Conservation (phyloP, 2,113 vertebrate species). For the Lynx canadensis region DNA sequence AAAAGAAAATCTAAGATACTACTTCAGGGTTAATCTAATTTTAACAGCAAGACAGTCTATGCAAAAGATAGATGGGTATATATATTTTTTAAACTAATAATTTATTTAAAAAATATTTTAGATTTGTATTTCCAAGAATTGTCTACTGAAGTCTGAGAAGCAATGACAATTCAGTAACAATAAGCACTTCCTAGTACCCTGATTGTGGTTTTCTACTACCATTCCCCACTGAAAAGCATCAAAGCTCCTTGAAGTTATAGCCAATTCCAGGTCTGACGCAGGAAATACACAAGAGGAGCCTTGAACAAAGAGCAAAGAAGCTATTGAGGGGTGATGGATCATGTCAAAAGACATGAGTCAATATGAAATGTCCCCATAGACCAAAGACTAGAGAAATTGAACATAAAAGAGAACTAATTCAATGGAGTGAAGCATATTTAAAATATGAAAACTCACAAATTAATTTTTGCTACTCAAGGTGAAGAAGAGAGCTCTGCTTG, state of each 20-base stretch:
- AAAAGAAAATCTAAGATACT: conserved; percentile 11
- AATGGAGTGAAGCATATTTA: neutral
- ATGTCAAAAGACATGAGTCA: neutral
- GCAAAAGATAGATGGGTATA: neutral
- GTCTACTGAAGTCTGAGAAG: conserved; percentile 1
- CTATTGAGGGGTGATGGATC: neutral
- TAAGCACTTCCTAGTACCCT: neutral
- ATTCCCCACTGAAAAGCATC: neutral
- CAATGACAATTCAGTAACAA: conserved; percentile 14
- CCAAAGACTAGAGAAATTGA: neutral
- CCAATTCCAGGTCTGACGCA: conserved; percentile 1
- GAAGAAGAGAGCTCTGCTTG: neutral
- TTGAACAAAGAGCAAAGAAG: neutral
- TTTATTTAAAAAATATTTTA: conserved; percentile 1
- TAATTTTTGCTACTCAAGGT: conserved; percentile 21
- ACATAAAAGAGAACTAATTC: neutral
- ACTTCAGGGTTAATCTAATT: neutral
- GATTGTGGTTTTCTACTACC: neutral
- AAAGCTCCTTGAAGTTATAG: neutral
- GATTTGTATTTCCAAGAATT: neutral
- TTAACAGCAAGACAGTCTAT: neutral
- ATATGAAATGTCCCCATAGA: neutral
- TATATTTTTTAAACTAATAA: neutral
- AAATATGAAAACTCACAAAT: conserved; percentile 10
- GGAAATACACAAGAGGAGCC: neutral